Conservation (phyloP, 2,113 vertebrate genomes). For the Oxyura jamaicensis region DNA sequence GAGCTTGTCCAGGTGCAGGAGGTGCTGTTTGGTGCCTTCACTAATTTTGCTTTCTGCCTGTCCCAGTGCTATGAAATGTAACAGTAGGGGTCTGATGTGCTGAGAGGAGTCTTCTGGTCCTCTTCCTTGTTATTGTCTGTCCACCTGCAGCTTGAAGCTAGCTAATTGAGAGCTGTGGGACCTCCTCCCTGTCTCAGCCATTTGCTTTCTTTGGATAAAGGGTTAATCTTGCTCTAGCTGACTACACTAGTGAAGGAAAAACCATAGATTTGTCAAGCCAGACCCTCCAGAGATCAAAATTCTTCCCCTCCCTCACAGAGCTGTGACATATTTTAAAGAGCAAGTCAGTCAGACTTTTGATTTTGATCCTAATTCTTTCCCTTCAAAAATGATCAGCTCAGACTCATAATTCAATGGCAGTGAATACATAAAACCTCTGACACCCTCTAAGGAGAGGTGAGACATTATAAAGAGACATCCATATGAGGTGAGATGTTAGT, state of each 20-base stretch:
- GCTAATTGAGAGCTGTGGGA: background rate
- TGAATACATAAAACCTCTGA: background rate
- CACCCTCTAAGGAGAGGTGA: background rate
- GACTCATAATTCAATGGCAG: background rate
- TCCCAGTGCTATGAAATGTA: background rate
- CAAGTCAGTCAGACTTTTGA: background rate
- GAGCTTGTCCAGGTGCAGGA: background rate
- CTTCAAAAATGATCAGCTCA: background rate
- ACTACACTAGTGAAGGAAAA: background rate
- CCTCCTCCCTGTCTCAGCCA: background rate
- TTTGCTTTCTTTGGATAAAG: background rate
- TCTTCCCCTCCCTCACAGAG: background rate
- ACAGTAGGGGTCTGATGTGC: background rate
- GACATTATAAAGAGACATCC: background rate
- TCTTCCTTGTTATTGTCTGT: background rate
- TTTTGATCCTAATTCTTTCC: background rate
- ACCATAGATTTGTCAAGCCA: background rate
- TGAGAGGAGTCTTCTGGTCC: background rate
- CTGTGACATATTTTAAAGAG: background rate
- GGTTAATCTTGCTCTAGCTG: background rate
- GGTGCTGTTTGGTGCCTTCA: background rate
- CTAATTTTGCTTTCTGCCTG: background rate
- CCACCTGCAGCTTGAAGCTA: background rate
- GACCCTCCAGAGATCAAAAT: background rate
- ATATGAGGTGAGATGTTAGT: background rate